Conservation (phyloP, 2,888 invertebrate species). For the Drosophila neutralis region DNA sequence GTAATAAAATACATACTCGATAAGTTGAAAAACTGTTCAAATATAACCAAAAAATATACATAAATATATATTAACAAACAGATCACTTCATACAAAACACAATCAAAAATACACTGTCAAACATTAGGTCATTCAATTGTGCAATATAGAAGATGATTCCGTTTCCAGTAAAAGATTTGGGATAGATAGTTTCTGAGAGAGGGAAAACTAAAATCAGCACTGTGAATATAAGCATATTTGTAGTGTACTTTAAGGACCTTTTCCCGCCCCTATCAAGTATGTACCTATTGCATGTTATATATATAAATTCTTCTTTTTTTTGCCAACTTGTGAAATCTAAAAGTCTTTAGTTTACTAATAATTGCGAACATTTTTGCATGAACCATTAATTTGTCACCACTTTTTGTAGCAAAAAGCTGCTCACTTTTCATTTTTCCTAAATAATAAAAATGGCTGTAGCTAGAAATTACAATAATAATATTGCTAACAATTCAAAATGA, state of each 20-base stretch:
- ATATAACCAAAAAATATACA: slow-evolving; percentile 25
- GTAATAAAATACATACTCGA: slow-evolving; percentile 85
- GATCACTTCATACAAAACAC: slow-evolving; percentile 36
- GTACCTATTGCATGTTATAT: slow-evolving; percentile 33
- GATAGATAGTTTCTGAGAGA: neutral
- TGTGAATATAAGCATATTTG: slow-evolving; percentile 7
- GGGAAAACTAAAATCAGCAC: slow-evolving; percentile 25
- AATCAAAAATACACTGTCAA: slow-evolving; percentile 18
- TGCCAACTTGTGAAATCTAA: slow-evolving; percentile 16
- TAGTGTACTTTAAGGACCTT: slow-evolving; percentile 8
- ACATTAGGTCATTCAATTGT: slow-evolving; percentile 19
- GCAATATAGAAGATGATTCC: neutral
- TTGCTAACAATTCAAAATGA: slow-evolving; percentile 80
- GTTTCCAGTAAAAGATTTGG: slow-evolving; percentile 7
- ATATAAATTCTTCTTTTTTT: slow-evolving; percentile 5
- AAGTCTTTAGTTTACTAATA: slow-evolving; percentile 14
- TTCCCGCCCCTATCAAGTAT: slow-evolving; percentile 12
- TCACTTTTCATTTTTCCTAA: slow-evolving; percentile 35
- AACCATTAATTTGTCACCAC: slow-evolving; percentile 21
- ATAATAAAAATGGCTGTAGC: slow-evolving; percentile 16
- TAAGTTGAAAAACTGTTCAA: slow-evolving; percentile 18
- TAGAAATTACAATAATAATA: slow-evolving; percentile 20
- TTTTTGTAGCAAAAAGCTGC: slow-evolving; percentile 23
- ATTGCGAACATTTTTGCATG: slow-evolving; percentile 37
- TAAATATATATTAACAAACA: slow-evolving; percentile 26